Evolutionary conservation across 1,140 invertebrate species (phyloP).

Genomic region (Brachionus asplanchnoidis): DNA sequence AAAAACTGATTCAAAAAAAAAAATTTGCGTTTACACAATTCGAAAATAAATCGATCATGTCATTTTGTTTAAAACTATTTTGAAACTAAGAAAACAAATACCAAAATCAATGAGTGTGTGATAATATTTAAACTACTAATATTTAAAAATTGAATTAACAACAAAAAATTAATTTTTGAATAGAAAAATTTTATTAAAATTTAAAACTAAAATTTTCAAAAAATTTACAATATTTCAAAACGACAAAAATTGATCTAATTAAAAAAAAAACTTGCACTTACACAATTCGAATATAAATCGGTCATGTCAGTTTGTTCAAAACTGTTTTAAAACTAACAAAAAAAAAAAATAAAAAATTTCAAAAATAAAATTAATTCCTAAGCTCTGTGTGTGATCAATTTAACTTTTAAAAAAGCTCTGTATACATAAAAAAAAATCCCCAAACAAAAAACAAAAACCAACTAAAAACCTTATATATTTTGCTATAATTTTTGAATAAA

Average conservation of each 20-base stretch:
- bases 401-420: neutral
- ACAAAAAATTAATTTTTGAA: neutral
- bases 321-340: conserved; percentile 3
- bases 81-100: too few species aligned
- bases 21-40: neutral
- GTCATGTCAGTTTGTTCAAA: neutral
- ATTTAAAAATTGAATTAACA: too few species aligned
- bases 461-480: neutral
- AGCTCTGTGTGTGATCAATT: neutral
- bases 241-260: neutral
- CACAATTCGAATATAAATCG: neutral
- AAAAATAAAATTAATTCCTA: neutral
- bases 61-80: too few species aligned
- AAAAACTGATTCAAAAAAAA: neutral
- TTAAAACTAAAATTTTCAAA: neutral
- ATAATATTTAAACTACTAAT: too few species aligned
- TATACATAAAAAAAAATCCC: neutral
- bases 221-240: neutral
- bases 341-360: neutral
- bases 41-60: too few species aligned
- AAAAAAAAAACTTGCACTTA: conserved; percentile 1
- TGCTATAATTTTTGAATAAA: neutral
- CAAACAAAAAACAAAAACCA: neutral
- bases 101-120: too few species aligned
- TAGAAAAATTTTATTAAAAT: neutral